These are phyloP conservation scores for Pseudoatta argentina DNA, from an alignment of 1,140 invertebrate genomes.

Conservation along the genomic window DNA sequence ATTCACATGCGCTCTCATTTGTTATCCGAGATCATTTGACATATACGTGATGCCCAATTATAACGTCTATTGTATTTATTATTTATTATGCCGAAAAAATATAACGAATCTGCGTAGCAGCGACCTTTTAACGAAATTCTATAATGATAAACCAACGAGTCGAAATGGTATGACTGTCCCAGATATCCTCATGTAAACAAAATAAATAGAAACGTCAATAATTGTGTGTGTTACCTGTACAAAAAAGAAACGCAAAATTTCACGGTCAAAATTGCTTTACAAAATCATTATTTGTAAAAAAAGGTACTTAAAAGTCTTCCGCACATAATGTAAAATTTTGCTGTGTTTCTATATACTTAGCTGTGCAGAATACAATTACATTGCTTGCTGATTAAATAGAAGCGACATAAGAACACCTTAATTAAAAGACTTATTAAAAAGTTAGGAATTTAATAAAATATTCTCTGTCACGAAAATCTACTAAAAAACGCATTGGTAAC, in stretches of 20 bases:
- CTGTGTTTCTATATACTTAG: neutral
- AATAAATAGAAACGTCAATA: slow-evolving; percentile 16
- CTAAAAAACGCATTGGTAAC: neutral
- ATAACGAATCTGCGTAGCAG: neutral
- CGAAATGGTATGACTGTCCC: neutral
- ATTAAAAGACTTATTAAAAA: neutral
- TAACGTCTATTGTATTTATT: slow-evolving; percentile 38
- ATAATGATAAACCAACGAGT: neutral
- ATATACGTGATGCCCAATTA: slow-evolving; percentile 5
- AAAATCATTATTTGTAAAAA: neutral
- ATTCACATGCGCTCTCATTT: slow-evolving; percentile 52
- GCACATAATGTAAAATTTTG: neutral
- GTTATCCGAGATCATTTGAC: slow-evolving; percentile 56
- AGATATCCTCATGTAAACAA: neutral
- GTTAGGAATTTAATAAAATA: neutral
- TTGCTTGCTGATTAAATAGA: neutral
- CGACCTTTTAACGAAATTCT: slow-evolving; percentile 12
- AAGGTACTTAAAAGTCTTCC: neutral
- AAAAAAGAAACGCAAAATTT: neutral
- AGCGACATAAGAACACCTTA: neutral
- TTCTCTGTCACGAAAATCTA: too few relatives aligned
- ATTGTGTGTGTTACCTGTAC: neutral
- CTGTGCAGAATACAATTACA: slow-evolving; percentile 15
- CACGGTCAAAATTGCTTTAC: neutral
- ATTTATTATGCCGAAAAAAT: slow-evolving; percentile 58